Evolutionary conservation across 2,113 vertebrate species (phyloP), one percentile per base, ranked within the genome.

Genomic region (Dromas ardeola): DNA sequence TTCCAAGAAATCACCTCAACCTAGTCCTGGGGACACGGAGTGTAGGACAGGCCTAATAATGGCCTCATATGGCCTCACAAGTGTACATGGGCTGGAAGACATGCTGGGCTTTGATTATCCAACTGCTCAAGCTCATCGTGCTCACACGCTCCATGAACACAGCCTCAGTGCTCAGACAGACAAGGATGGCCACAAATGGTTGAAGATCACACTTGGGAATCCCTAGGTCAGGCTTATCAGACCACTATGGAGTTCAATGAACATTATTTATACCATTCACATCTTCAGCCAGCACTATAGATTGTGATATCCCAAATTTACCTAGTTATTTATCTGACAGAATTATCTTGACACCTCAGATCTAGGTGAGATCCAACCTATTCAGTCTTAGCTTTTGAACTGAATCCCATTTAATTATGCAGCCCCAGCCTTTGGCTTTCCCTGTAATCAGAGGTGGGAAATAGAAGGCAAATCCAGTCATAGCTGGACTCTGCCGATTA

Each of bases 381-480:
- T 63, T 74, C 40, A 38, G 13, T 43, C 67, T 69, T 47, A 70
- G n/a, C 15, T 93, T 90, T 92, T 61, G 67, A 90, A 84, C 11
- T 40, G 56, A 95, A 81, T 70, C 40, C 34, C 52, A 74, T 74
- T 89, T 84, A 91, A 74, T 69, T 59, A 89, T 43, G 42, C 61
- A 84, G 78, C 15, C 43, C 13, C 15, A 62, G n/a, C 42, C 47
- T 81, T 79, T 89, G 77, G 70, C 55, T 91, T 71, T 91, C 47
- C 30, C 65, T 73, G 56, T 73, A 91, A 96, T 79, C 81, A 91
- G 61, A 2, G 4, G 36, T 32, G 50, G 65, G 59, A 91, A 89
- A 89, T 66, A 89, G 84, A 83, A 92, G 40, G 59, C 66, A 97
- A 91, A 91, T 95, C 86, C 77, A 94, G n/a, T 91, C 81, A 85